A percentile compares a stretch with the other conserved stretches of the same genome.
Conservation (phyloP, 2,113 vertebrate species). For the Carettochelys insculpta region DNA sequence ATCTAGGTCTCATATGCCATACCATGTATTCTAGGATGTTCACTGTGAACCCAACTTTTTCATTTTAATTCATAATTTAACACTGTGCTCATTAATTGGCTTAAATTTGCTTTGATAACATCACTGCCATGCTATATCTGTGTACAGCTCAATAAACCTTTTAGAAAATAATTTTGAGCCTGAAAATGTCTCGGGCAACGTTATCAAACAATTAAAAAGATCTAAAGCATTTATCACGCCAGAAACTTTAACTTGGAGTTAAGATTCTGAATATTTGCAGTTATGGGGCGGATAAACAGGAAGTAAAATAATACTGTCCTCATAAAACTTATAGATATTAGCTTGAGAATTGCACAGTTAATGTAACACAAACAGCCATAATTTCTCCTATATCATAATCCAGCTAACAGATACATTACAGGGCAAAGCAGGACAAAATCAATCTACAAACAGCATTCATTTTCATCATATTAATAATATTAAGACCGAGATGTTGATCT, state of each 20-base stretch:
- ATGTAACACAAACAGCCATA: background rate
- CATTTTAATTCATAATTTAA: background rate
- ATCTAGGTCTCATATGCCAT: background rate
- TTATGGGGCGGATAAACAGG: background rate
- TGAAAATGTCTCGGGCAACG: background rate
- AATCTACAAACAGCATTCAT: background rate
- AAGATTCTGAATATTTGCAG: rapidly evolving
- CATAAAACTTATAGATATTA: background rate
- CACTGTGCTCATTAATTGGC: background rate
- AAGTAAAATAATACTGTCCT: background rate
- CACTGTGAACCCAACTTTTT: background rate
- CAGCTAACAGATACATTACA: background rate
- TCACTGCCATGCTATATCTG: background rate
- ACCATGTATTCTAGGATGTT: background rate
- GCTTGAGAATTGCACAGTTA: background rate
- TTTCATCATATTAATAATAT: background rate
- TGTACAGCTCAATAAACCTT: background rate
- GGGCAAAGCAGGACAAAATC: background rate
- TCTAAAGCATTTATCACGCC: background rate
- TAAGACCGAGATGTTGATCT: background rate
- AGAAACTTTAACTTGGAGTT: background rate
- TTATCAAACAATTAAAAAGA: background rate
- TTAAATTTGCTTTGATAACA: background rate
- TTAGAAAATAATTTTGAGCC: background rate
- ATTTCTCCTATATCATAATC: background rate